phyloP scores from a whole-genome alignment of 2,113 vertebrate species.

The Chroicocephalus ridibundus region DNA sequence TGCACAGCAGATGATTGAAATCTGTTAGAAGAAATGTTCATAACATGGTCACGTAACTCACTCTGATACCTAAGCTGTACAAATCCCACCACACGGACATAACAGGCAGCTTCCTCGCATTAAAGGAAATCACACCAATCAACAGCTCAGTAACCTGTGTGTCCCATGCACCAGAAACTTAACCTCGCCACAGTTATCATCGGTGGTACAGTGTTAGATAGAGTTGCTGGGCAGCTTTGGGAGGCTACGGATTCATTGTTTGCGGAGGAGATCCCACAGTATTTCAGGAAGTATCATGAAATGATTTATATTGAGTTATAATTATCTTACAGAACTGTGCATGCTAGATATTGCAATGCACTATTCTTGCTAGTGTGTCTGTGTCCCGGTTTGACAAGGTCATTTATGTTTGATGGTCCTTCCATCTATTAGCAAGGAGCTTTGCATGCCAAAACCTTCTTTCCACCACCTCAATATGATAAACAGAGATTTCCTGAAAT shows the following conservation, averaged over 20 bases:
- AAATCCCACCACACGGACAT: neutral
- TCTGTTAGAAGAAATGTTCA: neutral
- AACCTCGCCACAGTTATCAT: neutral
- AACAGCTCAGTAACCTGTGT: neutral
- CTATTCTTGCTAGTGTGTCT: neutral
- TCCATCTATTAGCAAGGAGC: neutral
- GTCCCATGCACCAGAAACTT: neutral
- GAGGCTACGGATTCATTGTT: neutral
- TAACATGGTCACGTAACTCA: rapidly evolving
- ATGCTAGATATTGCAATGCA: neutral
- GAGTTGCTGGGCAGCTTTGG: neutral
- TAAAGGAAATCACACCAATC: neutral
- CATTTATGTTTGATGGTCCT: neutral
- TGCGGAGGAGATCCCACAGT: neutral
- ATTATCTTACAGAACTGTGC: neutral
- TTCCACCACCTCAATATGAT: neutral
- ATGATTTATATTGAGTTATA: neutral
- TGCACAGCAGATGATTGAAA: neutral
- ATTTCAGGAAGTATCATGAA: neutral
- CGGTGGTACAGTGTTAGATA: neutral
- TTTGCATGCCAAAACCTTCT: neutral
- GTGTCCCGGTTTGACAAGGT: neutral
- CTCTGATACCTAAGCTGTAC: neutral
- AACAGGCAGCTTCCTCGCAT: neutral
- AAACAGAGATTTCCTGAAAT: neutral